These are phyloP conservation scores for Monoplex corrugatus DNA, from an alignment of 2,888 invertebrate species.

Conservation along the genomic window DNA sequence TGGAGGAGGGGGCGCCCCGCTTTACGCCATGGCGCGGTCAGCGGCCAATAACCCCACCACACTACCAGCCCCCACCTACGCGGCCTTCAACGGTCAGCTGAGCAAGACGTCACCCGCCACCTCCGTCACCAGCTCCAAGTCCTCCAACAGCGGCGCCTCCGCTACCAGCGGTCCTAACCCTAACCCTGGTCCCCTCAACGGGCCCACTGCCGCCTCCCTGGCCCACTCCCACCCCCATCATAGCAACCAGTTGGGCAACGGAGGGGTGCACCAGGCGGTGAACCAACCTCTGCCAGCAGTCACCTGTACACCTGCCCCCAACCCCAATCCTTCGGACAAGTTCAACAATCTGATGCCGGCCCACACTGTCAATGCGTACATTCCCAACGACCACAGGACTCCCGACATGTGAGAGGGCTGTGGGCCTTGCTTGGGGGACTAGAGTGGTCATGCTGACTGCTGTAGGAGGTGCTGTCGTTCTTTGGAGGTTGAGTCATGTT, in stretches of 20 bases:
- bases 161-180: neutral
- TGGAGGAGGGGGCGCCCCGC: conserved; percentile 43
- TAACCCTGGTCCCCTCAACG: neutral
- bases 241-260: conserved; percentile 52
- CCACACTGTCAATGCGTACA: conserved; percentile 64
- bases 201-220: conserved; percentile 35
- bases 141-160: conserved; percentile 71
- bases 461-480: too few relatives aligned
- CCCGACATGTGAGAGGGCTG: conserved; percentile 66
- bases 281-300: conserved; percentile 49
- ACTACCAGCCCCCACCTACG: conserved; percentile 53
- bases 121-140: conserved; percentile 77
- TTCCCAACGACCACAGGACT: conserved; percentile 73
- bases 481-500: too few relatives aligned
- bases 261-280: conserved; percentile 24
- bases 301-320: conserved; percentile 18
- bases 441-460: too few relatives aligned
- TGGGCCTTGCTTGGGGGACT: too few relatives aligned
- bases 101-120: conserved; percentile 74
- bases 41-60: conserved; percentile 45
- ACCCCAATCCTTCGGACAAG: conserved; percentile 57
- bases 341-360: conserved; percentile 70
- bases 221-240: conserved; percentile 50
- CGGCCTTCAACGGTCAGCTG: conserved; percentile 41
- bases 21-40: conserved; percentile 28